These are phyloP conservation scores for Ips typographus DNA, from an alignment of 1,140 invertebrate species.

Conservation along the genomic window DNA sequence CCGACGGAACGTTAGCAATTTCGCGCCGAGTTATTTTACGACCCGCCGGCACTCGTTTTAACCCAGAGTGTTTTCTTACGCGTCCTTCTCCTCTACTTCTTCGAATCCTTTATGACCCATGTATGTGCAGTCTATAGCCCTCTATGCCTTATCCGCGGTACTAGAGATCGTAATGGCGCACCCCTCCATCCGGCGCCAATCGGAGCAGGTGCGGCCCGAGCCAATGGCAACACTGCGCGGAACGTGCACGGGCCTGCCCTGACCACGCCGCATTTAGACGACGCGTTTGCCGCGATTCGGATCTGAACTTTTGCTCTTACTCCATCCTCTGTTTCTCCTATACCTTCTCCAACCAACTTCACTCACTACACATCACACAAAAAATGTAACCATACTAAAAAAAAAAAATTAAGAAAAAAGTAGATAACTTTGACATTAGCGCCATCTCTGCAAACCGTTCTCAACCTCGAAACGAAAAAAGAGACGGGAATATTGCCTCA, in stretches of 20 bases:
- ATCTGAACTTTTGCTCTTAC: not conserved
- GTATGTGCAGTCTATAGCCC: conserved; percentile 67
- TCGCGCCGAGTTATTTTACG: conserved; percentile 40
- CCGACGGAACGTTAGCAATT: conserved; percentile 25
- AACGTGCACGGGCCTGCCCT: conserved; percentile 43
- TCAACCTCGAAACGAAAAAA: not conserved
- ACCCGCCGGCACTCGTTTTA: conserved; percentile 49
- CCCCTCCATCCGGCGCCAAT: conserved; percentile 52
- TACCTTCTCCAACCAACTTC: not conserved
- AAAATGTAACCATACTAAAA: too few relatives aligned
- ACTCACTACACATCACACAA: not conserved
- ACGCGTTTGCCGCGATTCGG: not conserved
- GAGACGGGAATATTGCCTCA: not conserved
- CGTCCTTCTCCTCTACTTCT: conserved; percentile 67
- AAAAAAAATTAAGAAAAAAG: too few relatives aligned
- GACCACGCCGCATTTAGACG: conserved; percentile 37
- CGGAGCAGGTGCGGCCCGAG: conserved; percentile 51
- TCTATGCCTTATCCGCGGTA: conserved; percentile 65
- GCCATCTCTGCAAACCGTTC: not conserved
- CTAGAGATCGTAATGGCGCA: conserved; percentile 65
- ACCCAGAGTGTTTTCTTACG: conserved; percentile 58
- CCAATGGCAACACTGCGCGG: conserved; percentile 47
- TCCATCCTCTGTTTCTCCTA: not conserved
- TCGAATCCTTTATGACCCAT: conserved; percentile 68
- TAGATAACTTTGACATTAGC: not conserved